Conservation (phyloP, 2,113 vertebrate species). For the Sprattus sprattus region DNA sequence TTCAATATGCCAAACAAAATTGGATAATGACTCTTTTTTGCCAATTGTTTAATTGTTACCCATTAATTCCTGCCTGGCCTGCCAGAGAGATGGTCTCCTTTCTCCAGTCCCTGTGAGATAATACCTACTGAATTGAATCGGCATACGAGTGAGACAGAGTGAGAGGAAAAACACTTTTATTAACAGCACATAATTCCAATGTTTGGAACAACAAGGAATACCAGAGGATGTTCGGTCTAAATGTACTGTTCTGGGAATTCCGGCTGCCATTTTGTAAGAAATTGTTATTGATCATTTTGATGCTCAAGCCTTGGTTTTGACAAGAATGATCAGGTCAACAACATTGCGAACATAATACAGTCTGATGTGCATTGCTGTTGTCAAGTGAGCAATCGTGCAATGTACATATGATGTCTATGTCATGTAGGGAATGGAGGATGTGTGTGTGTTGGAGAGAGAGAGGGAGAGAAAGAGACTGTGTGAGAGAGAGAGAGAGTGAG, state of each 20-base stretch:
- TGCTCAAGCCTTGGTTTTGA: neutral
- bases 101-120: neutral
- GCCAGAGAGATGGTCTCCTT: neutral
- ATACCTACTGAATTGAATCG: neutral
- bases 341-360: neutral
- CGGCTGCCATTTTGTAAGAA: neutral
- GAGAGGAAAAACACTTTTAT: neutral
- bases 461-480: too few species aligned
- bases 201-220: neutral
- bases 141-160: neutral
- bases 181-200: neutral
- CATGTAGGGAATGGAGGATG: too few species aligned
- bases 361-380: neutral
- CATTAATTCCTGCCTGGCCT: neutral
- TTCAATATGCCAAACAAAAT: neutral
- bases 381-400: neutral
- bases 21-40: neutral
- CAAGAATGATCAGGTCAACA: neutral
- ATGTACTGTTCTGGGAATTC: neutral
- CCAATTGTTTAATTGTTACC: slow-evolving; percentile 9
- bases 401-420: too few species aligned
- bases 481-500: too few species aligned
- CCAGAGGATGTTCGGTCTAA: neutral
- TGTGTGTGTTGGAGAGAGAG: too few species aligned
- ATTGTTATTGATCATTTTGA: neutral